phyloP scores from a whole-genome alignment of 1,140 invertebrate genomes.

The Calliopsis andreniformis region DNA sequence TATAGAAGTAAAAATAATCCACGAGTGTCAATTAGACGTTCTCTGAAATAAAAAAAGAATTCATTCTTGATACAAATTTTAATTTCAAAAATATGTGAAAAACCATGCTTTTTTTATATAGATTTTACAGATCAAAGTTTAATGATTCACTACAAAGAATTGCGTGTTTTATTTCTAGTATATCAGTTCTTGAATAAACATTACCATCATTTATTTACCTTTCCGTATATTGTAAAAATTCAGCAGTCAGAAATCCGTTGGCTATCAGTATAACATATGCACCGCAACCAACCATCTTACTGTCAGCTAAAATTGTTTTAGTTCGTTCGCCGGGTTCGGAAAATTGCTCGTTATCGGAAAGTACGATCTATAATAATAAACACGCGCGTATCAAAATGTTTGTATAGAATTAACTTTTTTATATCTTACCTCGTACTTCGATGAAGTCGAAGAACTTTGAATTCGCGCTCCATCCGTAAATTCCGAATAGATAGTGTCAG shows the following conservation, averaged over 20 bases:
- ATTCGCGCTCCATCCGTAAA: slow-evolving; percentile 57
- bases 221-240: slow-evolving; percentile 87
- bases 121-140: too few species aligned
- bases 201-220: slow-evolving; percentile 74
- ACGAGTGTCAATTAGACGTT: slow-evolving; percentile 86
- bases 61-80: not conserved
- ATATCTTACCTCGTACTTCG: slow-evolving; percentile 67
- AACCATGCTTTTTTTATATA: too few species aligned
- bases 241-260: slow-evolving; percentile 85
- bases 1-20: slow-evolving; percentile 87
- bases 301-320: slow-evolving; percentile 81
- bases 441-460: slow-evolving; percentile 35
- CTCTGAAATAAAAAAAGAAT: slow-evolving; percentile 75
- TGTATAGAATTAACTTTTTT: not conserved
- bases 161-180: too few species aligned
- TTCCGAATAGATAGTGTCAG: slow-evolving; percentile 70
- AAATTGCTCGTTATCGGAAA: slow-evolving; percentile 86
- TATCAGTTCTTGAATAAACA: not conserved
- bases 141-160: too few species aligned
- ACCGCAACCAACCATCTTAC: slow-evolving; percentile 85
- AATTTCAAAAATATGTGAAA: too few species aligned
- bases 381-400: not conserved
- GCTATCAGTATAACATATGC: slow-evolving; percentile 87
- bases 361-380: slow-evolving; percentile 80
- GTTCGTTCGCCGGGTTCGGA: slow-evolving; percentile 83